A percentile compares a stretch with the other conserved stretches of the same genome.
Conservation (phyloP, 2,888 invertebrate species). For the Pollenia griseotomentosa region DNA sequence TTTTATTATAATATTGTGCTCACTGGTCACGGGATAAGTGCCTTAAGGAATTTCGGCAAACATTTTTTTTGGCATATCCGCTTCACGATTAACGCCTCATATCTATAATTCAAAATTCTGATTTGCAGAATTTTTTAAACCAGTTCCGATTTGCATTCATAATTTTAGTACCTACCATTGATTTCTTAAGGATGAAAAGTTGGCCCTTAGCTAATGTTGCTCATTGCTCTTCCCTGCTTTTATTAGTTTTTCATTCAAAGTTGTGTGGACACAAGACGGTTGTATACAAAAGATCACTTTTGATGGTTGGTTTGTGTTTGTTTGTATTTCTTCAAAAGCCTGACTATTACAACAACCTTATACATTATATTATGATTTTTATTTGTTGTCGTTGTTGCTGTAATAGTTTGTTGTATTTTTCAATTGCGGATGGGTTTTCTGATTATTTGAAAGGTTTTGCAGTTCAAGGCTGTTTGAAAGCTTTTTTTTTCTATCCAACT, state of each 20-base stretch:
- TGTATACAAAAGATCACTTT: conserved; percentile 37
- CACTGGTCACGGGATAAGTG: no score
- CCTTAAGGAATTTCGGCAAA: no score
- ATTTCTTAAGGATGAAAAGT: background rate
- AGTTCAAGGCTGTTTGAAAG: conserved; percentile 74
- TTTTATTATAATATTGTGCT: no score
- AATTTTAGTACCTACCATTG: no score
- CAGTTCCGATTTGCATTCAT: no score
- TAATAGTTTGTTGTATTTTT: conserved; percentile 41
- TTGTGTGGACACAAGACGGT: conserved; percentile 58
- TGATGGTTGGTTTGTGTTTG: conserved; percentile 24
- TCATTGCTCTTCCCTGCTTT: conserved; percentile 41
- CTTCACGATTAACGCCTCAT: no score
- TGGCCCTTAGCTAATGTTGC: background rate
- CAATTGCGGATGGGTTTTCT: conserved; percentile 65
- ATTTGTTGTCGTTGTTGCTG: conserved; percentile 23
- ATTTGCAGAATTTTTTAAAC: no score
- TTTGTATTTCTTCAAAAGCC: conserved; percentile 42
- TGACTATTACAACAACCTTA: conserved; percentile 59
- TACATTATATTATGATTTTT: background rate
- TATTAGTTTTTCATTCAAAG: conserved; percentile 37
- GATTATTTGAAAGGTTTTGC: conserved; percentile 73
- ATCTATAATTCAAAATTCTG: no score
- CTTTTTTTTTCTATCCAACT: conserved; percentile 53
- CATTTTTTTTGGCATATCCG: no score